Evolutionary conservation across 2,113 vertebrate species (phyloP).

Genomic region (Saiga tatarica): DNA sequence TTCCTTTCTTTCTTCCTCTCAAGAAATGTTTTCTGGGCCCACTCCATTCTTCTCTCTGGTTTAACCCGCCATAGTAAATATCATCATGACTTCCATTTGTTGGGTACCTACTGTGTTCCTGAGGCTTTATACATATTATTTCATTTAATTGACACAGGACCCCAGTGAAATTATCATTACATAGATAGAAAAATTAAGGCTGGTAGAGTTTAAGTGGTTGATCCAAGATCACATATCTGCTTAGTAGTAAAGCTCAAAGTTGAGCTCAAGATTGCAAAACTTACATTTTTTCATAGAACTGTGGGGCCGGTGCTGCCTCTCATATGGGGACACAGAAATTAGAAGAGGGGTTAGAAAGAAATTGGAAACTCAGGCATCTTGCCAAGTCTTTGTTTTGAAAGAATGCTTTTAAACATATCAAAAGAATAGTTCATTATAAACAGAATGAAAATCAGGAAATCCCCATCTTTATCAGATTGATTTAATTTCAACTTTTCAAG

Average conservation of each 20-base stretch:
- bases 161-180: neutral
- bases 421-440: neutral
- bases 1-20: neutral
- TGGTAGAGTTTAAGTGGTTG: neutral
- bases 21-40: neutral
- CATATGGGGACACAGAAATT: neutral
- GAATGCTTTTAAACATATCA: neutral
- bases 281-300: neutral
- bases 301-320: neutral
- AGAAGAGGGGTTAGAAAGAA: neutral
- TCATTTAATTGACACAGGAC: neutral
- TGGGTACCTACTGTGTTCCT: neutral
- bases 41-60: neutral
- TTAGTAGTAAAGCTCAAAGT: neutral
- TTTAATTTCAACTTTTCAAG: neutral
- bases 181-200: neutral
- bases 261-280: neutral
- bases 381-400: conserved; percentile 22
- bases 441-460: neutral
- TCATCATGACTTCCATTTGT: neutral
- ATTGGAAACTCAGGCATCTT: neutral
- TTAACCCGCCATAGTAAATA: neutral
- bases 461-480: neutral
- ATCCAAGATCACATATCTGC: neutral
- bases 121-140: neutral